Base-by-base conservation (phyloP, 2,113 vertebrate genomes). In the Actenoides lindsayi region DNA sequence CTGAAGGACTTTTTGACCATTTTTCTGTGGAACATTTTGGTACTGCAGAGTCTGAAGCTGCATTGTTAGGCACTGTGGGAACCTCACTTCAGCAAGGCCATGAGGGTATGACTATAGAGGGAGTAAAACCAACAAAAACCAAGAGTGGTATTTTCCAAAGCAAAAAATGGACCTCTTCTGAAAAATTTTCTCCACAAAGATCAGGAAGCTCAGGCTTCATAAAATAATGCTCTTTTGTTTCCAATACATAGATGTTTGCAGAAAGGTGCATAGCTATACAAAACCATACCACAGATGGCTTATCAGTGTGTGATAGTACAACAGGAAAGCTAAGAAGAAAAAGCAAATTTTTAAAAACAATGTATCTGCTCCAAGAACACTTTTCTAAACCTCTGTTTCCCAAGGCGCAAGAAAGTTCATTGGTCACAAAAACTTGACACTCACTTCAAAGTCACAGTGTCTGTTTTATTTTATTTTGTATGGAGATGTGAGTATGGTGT, bases 1-100 rank as follows among this genome's bases (percentile, higher is more conserved):
- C 25, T 42, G 13, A 5, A 8, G 23, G 16, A 15, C 23, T 28
- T 53, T 5, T 53, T 5, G 0, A 76, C 27, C 0, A 62, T 62
- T 93, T 77, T 87, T 82, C 44, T 63, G 31, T 62, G 37, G 30
- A 87, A 80, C 2, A 6, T 80, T 83, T 78, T 19, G 46, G 11
- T 41, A 17, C 21, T 77, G n/a, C 14, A 31, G 62, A 70, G 16
- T 25, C 30, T 73, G 50, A 28, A 77, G 41, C 9, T 71, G 16
- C 14, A 21, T 17, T 50, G 3, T 39, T 19, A 64, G 41, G 27
- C 46, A 13, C 39, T 60, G 33, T 46, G 60, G 33, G 71, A 88
- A 46, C 12, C 15, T 60, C 59, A 12, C 20, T 83, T 83, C 37
- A 56, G 39, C 4, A 16, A 42, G 33, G 8, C 33, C 46, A 4